A percentile compares a stretch with the other conserved stretches of the same genome.
Conservation (phyloP, 2,113 vertebrate species). For the Formicarius rufipectus region DNA sequence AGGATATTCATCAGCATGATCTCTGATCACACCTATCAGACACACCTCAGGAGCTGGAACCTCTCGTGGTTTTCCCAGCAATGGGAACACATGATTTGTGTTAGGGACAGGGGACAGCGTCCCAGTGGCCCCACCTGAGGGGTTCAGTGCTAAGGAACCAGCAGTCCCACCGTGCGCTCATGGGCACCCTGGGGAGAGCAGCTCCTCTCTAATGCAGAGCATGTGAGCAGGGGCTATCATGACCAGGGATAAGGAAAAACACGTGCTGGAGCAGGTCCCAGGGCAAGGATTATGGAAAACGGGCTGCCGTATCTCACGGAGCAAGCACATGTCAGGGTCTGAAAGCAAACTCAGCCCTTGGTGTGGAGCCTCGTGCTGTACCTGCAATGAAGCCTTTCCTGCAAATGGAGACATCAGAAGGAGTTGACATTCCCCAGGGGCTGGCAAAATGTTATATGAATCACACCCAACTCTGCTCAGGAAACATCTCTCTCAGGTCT, state of each 20-base stretch:
- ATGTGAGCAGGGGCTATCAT: not conserved
- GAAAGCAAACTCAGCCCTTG: not conserved
- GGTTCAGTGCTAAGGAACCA: not conserved
- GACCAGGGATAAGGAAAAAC: not conserved
- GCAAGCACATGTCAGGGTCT: fast-evolving
- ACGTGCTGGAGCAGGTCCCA: not conserved
- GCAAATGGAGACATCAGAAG: conserved; percentile 50
- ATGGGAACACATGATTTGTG: not conserved
- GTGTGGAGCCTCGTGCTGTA: not conserved
- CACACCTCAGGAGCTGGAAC: not conserved
- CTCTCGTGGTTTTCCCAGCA: not conserved
- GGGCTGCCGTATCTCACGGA: not conserved
- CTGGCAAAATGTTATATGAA: conserved; percentile 45
- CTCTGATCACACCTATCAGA: not conserved
- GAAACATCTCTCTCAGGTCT: conserved; percentile 40
- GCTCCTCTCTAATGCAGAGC: not conserved
- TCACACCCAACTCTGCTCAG: not conserved
- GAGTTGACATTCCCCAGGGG: not conserved
- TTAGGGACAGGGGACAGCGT: not conserved
- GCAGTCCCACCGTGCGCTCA: not conserved
- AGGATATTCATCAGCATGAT: not conserved
- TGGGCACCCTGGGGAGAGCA: fast-evolving
- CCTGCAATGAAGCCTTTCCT: not conserved
- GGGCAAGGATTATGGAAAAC: not conserved
- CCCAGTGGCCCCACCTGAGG: not conserved